Conservation (phyloP, 1,140 invertebrate species). For the Drosophila bocki region DNA sequence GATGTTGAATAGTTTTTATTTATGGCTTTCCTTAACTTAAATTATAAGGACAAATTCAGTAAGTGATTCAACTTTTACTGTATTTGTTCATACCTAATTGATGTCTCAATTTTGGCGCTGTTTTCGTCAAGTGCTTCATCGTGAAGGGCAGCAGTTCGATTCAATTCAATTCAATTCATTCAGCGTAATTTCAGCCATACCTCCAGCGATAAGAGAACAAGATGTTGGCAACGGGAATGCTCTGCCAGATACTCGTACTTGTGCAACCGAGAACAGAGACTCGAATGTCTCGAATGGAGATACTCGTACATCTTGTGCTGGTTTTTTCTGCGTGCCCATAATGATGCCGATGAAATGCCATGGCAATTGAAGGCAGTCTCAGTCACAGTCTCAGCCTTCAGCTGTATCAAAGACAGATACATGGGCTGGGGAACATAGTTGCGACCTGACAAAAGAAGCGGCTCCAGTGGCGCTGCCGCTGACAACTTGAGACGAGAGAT, state of each 20-base stretch:
- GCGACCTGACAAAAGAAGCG: constrained; percentile 60
- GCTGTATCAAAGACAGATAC: constrained; percentile 42
- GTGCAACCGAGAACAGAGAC: constrained; percentile 28
- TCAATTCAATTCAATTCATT: constrained; percentile 46
- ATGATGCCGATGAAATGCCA: constrained; percentile 57
- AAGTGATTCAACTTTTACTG: too few relatives aligned
- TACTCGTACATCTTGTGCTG: constrained; percentile 36
- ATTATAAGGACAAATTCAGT: too few relatives aligned
- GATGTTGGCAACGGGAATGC: constrained; percentile 12
- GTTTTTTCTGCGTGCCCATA: constrained; percentile 40
- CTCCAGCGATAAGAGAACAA: constrained; percentile 37
- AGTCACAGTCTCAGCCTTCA: constrained; percentile 6
- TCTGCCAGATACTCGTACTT: constrained; percentile 5
- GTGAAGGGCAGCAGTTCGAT: constrained; percentile 27
- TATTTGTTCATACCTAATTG: too few relatives aligned
- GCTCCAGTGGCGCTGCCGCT: constrained; percentile 39
- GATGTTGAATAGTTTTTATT: too few relatives aligned
- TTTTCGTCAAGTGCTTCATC: constrained; percentile 2
- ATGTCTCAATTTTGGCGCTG: not conserved
- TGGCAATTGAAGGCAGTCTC: constrained; percentile 52
- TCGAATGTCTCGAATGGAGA: constrained; percentile 29
- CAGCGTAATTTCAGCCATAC: constrained; percentile 44
- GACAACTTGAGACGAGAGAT: constrained; percentile 81
- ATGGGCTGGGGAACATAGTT: constrained; percentile 36
- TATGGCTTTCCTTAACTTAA: too few relatives aligned